Evolutionary conservation across 1,140 invertebrate species (phyloP).

Genomic region (Drosophila albomicans): DNA sequence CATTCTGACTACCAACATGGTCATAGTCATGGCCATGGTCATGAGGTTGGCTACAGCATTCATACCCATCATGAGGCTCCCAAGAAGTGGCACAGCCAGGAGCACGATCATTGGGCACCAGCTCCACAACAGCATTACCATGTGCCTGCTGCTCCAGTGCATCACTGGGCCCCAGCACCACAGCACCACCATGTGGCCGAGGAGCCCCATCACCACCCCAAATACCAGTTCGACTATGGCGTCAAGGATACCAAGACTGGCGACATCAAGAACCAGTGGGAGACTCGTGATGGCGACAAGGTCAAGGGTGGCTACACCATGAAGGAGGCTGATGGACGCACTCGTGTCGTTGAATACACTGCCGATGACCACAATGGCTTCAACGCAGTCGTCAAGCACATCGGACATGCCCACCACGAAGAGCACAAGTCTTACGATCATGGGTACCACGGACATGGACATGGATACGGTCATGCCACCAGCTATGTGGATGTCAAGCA

Average conservation of each 20-base stretch:
- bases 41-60: slow-evolving; percentile 54
- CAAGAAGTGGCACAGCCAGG: slow-evolving; percentile 63
- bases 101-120: slow-evolving; percentile 45
- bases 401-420: slow-evolving; percentile 85
- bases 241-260: slow-evolving; percentile 90
- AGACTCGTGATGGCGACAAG: slow-evolving; percentile 87
- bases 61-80: slow-evolving; percentile 66
- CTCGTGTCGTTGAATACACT: slow-evolving; percentile 87
- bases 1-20: slow-evolving; percentile 44
- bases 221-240: slow-evolving; percentile 90
- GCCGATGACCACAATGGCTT: slow-evolving; percentile 87
- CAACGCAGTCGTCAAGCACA: slow-evolving; percentile 86
- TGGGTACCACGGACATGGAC: slow-evolving; percentile 37
- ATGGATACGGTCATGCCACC: slow-evolving; percentile 67
- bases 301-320: slow-evolving; percentile 88
- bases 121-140: slow-evolving; percentile 40
- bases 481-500: slow-evolving; percentile 75
- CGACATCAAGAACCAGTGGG: slow-evolving; percentile 89
- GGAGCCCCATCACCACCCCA: slow-evolving; percentile 86
- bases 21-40: slow-evolving; percentile 33
- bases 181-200: slow-evolving; percentile 48
- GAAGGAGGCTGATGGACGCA: slow-evolving; percentile 87
- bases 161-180: slow-evolving; percentile 45
- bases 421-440: slow-evolving; percentile 49
- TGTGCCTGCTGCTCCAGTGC: slow-evolving; percentile 22